phyloP scores from a whole-genome alignment of 2,113 vertebrate species.

The Lontra canadensis region DNA sequence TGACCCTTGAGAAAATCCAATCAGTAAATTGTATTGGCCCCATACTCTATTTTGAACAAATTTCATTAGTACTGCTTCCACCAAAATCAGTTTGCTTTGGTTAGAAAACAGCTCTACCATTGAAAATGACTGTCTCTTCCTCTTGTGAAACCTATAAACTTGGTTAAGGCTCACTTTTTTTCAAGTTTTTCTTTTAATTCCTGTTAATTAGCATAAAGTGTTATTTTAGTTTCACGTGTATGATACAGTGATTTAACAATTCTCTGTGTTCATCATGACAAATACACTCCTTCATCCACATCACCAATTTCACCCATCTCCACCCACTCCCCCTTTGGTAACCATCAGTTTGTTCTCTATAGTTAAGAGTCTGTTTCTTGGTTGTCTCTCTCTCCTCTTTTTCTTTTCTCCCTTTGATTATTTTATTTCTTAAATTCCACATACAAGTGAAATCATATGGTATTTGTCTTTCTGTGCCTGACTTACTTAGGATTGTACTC shows the following conservation, averaged over 20 bases:
- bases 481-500: background rate
- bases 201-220: background rate
- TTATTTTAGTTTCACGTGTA: background rate
- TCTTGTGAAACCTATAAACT: background rate
- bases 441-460: background rate
- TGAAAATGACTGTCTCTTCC: slow-evolving; percentile 25
- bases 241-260: background rate
- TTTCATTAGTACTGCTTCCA: slow-evolving; percentile 47
- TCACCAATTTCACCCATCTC: background rate
- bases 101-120: slow-evolving; percentile 56
- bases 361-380: background rate
- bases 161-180: background rate
- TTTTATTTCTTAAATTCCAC: background rate
- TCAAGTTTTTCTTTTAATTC: background rate
- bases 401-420: background rate
- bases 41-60: slow-evolving; percentile 68
- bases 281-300: background rate
- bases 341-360: background rate
- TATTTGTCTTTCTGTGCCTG: background rate
- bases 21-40: slow-evolving; percentile 60
- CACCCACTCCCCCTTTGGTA: background rate
- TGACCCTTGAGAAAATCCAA: slow-evolving; percentile 68
- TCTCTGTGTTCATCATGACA: background rate
- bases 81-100: slow-evolving; percentile 60
- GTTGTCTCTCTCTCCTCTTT: background rate